phyloP scores from a whole-genome alignment of 2,888 invertebrate species.

The Flexamia atlantica region DNA sequence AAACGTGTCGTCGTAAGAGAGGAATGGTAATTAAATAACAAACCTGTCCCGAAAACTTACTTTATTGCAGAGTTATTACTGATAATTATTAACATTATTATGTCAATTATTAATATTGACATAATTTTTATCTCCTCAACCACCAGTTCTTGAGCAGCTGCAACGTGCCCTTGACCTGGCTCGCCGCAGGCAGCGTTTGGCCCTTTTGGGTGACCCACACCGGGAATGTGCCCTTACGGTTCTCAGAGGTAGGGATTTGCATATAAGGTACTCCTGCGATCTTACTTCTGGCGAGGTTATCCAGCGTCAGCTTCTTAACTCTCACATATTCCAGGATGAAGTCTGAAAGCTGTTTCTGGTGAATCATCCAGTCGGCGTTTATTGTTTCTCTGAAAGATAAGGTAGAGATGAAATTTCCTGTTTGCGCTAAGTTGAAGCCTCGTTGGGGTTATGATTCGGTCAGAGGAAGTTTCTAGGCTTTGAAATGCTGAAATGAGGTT shows the following conservation, averaged over 20 bases:
- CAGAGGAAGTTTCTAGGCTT: no score
- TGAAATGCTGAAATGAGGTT: no score
- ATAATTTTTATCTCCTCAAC: not conserved
- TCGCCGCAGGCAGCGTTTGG: not conserved
- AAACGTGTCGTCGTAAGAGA: no score
- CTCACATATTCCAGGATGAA: not conserved
- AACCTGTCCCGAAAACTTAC: no score
- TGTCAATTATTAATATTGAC: not conserved
- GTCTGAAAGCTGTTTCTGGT: not conserved
- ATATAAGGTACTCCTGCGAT: not conserved
- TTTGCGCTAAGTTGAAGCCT: no score
- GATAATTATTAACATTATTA: no score
- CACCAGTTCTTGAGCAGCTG: not conserved
- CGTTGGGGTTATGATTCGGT: no score
- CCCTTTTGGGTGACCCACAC: not conserved
- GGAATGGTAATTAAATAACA: no score
- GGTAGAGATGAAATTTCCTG: no score
- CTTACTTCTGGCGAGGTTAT: not conserved
- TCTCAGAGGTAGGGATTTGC: not conserved
- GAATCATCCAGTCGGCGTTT: not conserved
- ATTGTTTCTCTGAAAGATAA: not conserved
- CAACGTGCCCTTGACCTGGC: not conserved
- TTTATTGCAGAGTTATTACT: no score
- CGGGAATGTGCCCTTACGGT: not conserved
- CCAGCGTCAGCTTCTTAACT: not conserved